These are phyloP conservation scores for Dryobates pubescens DNA, from an alignment of 2,797 vertebrate genomes.

Conservation along the genomic window DNA sequence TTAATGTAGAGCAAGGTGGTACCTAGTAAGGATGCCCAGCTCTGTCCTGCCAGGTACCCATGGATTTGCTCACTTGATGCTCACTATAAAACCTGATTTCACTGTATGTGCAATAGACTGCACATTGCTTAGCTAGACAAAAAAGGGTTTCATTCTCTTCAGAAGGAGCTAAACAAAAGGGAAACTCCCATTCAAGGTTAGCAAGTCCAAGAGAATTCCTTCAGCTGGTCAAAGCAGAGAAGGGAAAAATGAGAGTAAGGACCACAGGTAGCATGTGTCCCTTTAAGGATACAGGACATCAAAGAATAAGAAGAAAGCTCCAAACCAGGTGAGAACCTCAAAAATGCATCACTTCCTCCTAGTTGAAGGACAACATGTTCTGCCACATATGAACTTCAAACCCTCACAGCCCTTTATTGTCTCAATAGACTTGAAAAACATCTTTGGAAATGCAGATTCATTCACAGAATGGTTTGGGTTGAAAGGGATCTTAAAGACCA, in stretches of 20 bases:
- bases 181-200: not conserved
- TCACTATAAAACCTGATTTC: not conserved
- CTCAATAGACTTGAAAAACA: not conserved
- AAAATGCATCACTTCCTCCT: not conserved
- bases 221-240: not conserved
- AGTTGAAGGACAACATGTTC: not conserved
- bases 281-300: not conserved
- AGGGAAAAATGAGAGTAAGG: not conserved
- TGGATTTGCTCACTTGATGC: not conserved
- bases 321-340: not conserved
- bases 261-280: not conserved
- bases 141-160: not conserved
- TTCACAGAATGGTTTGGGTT: too few species aligned
- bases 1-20: not conserved
- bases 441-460: not conserved
- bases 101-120: not conserved
- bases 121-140: not conserved
- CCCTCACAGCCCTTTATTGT: not conserved
- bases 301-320: not conserved
- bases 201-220: not conserved
- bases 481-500: too few species aligned
- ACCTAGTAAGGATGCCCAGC: not conserved
- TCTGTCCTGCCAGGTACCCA: not conserved
- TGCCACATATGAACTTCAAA: not conserved
- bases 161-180: conserved; percentile 11